A percentile compares a stretch with the other conserved stretches of the same genome.
phyloP scores from a whole-genome alignment of 2,888 invertebrate species.

The Lymantria monacha region DNA sequence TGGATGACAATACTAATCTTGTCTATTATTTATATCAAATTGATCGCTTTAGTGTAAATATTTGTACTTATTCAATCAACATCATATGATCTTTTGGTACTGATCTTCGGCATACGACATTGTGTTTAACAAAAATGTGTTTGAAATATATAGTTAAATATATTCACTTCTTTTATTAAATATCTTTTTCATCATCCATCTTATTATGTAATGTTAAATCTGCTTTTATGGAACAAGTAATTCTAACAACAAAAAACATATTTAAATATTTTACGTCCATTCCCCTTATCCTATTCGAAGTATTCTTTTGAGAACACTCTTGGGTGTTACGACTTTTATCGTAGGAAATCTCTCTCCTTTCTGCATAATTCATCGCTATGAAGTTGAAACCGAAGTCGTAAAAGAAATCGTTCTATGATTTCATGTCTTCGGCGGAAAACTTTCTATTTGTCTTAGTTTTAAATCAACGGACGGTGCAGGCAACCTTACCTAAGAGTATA shows the following conservation, averaged over 20 bases:
- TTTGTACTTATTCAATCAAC: too few relatives aligned
- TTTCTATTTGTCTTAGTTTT: constrained; percentile 73
- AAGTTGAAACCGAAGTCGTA: constrained; percentile 82
- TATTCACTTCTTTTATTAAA: too few relatives aligned
- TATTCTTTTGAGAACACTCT: constrained; percentile 74
- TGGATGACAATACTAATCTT: too few relatives aligned
- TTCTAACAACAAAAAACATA: constrained; percentile 7
- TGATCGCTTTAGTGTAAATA: too few relatives aligned
- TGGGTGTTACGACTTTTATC: constrained; percentile 79
- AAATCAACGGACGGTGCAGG: constrained; percentile 62
- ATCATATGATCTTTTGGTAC: too few relatives aligned
- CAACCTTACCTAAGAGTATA: constrained; percentile 42
- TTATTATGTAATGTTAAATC: neutral
- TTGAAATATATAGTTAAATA: too few relatives aligned
- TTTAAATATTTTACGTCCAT: constrained; percentile 35
- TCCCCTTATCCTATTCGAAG: constrained; percentile 61
- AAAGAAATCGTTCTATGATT: constrained; percentile 82
- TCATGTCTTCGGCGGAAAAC: constrained; percentile 76
- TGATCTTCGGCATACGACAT: too few relatives aligned
- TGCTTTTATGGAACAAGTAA: neutral
- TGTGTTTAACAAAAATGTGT: too few relatives aligned
- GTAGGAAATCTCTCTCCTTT: constrained; percentile 78
- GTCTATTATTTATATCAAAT: too few relatives aligned
- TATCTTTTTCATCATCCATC: too few relatives aligned
- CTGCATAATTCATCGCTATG: constrained; percentile 81